Percentiles rank a stretch among this genome's conserved stretches.
Conservation (phyloP, 1,140 invertebrate species). For the Bombyx mandarina region DNA sequence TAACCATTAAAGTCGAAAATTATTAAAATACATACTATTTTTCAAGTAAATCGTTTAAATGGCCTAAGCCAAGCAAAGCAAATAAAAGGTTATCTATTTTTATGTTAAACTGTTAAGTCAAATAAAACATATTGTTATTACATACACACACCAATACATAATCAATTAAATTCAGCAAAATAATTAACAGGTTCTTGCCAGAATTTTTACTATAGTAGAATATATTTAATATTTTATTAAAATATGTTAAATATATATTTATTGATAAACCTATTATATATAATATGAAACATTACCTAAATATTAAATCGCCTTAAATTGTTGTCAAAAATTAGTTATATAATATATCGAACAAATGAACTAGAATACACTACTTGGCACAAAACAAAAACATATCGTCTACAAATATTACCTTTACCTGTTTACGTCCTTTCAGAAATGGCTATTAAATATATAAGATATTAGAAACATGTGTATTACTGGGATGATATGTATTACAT, state of each 20-base stretch:
- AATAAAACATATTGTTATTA: background rate
- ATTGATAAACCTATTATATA: conserved; percentile 1
- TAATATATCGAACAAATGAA: background rate
- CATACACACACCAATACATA: background rate
- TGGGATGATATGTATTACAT: no score
- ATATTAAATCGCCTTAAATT: background rate
- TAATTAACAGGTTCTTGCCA: background rate
- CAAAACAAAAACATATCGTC: background rate
- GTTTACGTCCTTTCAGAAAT: background rate
- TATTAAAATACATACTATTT: no score
- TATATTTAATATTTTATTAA: background rate
- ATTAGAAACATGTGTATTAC: background rate
- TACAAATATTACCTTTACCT: background rate
- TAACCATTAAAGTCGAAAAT: no score
- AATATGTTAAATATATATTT: background rate
- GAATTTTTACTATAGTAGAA: background rate
- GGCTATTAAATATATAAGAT: background rate
- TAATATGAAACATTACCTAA: background rate
- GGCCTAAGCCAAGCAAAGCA: no score
- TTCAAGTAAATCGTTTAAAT: no score
- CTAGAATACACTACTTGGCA: background rate
- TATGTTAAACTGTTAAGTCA: background rate
- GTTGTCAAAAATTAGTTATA: background rate
- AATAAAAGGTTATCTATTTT: no score
- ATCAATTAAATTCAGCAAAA: background rate